Base-by-base conservation (phyloP, 2,888 invertebrate species). In the Apamea monoglypha region DNA sequence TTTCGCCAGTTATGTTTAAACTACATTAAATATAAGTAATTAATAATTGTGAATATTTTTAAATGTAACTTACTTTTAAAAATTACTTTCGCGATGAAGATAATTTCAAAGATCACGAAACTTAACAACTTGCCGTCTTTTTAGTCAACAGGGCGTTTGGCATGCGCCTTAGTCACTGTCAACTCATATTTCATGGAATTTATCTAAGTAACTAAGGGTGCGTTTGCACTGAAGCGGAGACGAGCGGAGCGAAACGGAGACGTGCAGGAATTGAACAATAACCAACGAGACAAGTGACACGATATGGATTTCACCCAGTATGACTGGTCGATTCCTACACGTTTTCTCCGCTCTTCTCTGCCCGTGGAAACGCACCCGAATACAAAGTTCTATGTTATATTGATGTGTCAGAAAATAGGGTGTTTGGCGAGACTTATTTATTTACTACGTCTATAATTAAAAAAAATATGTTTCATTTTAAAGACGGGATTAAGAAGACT, bases 41-140 rank as follows among this genome's bases (percentile, higher is more conserved):
- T 76, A 40, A 75, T 75, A 32, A 53, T 76, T 64, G 63, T 76
- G 63, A 63, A 50, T 76, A 32, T 40, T 50, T 76, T 32, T 14
- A 40, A 74, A 29, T 63, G 40, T 29, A 29, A 29, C 29, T 40
- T 75, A 61, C 47, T 61, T 21, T 75, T 50, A 16, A 50, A 74
- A n/a, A 29, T 36, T 53, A 63, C 63, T 40, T 63, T 50, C 6
- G 50, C 53, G 8, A 50, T 47, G 14, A 63, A 25, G 16, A 32
- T 63, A 36, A 29, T 76, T 74, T 50, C 16, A 36, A 61, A 21
- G 36, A 25, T 29, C 47, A 76, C 21, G 61, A 32, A 61, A 61
- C 40, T 29, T 44, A 73, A 59, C 18, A 36, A 61, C 21, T 44
- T 47, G 21, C 21, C n/a, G 21, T 36, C n/a, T 16, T 76, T 32